Percentiles rank a stretch among this genome's conserved stretches.
Conservation (phyloP, 1,140 invertebrate genomes). For the Drosophila seguyi region DNA sequence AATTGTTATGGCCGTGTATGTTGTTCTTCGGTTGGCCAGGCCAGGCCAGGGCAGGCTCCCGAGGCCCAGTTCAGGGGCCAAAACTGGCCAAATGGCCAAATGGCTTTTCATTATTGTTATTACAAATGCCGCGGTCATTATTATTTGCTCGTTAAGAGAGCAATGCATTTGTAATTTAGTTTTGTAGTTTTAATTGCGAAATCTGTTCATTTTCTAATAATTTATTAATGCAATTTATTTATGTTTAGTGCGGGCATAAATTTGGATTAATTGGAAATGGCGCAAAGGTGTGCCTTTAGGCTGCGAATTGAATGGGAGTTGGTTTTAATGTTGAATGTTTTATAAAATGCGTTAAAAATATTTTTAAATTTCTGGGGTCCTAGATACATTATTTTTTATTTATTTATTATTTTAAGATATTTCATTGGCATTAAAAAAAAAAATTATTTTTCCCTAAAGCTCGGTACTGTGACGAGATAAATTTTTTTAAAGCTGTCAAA, state of each 20-base stretch:
- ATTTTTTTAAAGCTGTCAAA: too few relatives aligned
- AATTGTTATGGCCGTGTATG: slow-evolving; percentile 73
- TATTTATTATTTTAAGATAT: too few relatives aligned
- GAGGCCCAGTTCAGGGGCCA: slow-evolving; percentile 19
- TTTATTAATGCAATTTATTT: slow-evolving; percentile 68
- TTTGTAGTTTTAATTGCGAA: slow-evolving; percentile 84
- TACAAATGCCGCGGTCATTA: slow-evolving; percentile 81
- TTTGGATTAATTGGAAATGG: slow-evolving; percentile 17
- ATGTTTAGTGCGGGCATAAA: slow-evolving; percentile 11
- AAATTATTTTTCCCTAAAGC: too few relatives aligned
- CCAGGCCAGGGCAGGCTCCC: slow-evolving; percentile 16
- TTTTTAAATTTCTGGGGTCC: too few relatives aligned
- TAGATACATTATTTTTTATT: too few relatives aligned
- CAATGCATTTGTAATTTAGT: slow-evolving; percentile 84
- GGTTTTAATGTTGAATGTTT: background rate
- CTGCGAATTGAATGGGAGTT: background rate
- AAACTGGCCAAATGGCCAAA: slow-evolving; percentile 71
- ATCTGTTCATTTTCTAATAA: slow-evolving; percentile 80
- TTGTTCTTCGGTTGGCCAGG: slow-evolving; percentile 42
- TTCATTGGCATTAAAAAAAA: too few relatives aligned
- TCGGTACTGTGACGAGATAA: too few relatives aligned
- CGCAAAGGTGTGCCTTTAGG: background rate
- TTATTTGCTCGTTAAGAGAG: slow-evolving; percentile 77
- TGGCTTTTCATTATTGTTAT: slow-evolving; percentile 83
- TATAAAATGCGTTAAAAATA: background rate